phyloP scores from a whole-genome alignment of 2,888 invertebrate genomes.

The Oscheius myriophilus region DNA sequence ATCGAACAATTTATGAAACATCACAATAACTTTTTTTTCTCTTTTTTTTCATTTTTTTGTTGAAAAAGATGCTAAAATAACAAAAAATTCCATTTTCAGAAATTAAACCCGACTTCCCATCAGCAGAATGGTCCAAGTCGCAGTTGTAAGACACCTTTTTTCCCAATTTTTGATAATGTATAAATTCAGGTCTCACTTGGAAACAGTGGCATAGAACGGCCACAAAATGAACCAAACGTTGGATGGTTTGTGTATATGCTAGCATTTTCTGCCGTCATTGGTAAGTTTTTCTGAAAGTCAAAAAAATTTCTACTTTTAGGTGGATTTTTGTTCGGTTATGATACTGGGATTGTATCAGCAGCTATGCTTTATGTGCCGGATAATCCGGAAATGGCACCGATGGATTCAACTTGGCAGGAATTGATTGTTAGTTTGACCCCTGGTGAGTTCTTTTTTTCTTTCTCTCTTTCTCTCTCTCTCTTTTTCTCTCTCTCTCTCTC shows the following conservation, averaged over 20 bases:
- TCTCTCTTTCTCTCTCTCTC: too few relatives aligned
- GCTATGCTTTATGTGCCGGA: constrained; percentile 61
- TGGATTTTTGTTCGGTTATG: constrained; percentile 73
- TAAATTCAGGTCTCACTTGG: constrained; percentile 14
- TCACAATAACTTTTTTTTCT: background rate
- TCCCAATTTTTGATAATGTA: background rate
- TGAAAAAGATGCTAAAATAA: too few relatives aligned
- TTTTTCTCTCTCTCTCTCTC: too few relatives aligned
- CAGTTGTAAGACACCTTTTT: constrained; percentile 1
- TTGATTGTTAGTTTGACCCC: constrained; percentile 62
- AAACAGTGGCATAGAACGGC: constrained; percentile 38
- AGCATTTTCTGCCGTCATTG: constrained; percentile 56
- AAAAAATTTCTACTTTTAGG: constrained; percentile 31
- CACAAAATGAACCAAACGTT: constrained; percentile 36
- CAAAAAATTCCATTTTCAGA: background rate
- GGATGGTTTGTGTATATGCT: constrained; percentile 56
- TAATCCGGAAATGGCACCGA: constrained; percentile 49
- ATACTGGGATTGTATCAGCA: constrained; percentile 76
- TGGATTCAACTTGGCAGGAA: constrained; percentile 63
- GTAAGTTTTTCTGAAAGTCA: constrained; percentile 27
- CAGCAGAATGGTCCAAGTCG: constrained; percentile 17
- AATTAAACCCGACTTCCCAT: too few relatives aligned
- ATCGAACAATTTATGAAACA: too few relatives aligned
- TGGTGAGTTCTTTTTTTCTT: constrained; percentile 29
- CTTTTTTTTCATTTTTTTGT: background rate